Base-by-base conservation (phyloP, 2,797 vertebrate genomes). In the Eidolon dupreanum region DNA sequence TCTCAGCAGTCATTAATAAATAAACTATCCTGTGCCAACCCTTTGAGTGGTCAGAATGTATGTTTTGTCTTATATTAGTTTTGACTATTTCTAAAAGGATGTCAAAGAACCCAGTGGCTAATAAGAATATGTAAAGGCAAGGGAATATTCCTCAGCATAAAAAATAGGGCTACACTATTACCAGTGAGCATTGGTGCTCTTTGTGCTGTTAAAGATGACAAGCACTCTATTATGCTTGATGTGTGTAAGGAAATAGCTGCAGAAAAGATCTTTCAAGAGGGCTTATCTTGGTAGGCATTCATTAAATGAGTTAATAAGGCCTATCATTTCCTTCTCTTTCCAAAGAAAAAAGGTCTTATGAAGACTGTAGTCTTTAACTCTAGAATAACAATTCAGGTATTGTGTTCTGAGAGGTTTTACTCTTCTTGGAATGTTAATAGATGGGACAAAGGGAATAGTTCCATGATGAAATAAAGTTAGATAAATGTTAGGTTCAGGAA, bases 281-380 rank as follows among this genome's bases (percentile, higher is more conserved):
- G 41, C 24, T 88, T 88, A 66, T 75, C 33, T 91, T 73, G n/a
- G 31, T 24, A 71, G 31, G 53, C 15, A 83, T 63, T 88, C 73
- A 71, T 86, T 82, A 94, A 78, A 82, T 73, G 51, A 96, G n/a
- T 87, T 90, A 88, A 85, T 53, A 89, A 81, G 53, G 36, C 59
- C 73, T 84, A 17, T 92, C 73, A 90, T 85, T 85, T 66, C 31
- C 66, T 28, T 68, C 22, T 75, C 49, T 85, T 94, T 68, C 36
- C 75, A 86, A 92, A 84, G 74, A n/a, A 3, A 66, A 93, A 61
- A 16, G 79, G 57, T 66, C 22, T 81, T 88, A 61, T 1, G 16
- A 97, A 53, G n/a, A 9, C 51, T 88, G 19, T 28, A 53, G 20
- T 53, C 68, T 88, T 92, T 79, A 92, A 82, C 36, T 57, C 19